Percentiles rank a stretch among this genome's conserved stretches.
phyloP scores from a whole-genome alignment of 2,888 invertebrate species.

The Thelaira solivaga region DNA sequence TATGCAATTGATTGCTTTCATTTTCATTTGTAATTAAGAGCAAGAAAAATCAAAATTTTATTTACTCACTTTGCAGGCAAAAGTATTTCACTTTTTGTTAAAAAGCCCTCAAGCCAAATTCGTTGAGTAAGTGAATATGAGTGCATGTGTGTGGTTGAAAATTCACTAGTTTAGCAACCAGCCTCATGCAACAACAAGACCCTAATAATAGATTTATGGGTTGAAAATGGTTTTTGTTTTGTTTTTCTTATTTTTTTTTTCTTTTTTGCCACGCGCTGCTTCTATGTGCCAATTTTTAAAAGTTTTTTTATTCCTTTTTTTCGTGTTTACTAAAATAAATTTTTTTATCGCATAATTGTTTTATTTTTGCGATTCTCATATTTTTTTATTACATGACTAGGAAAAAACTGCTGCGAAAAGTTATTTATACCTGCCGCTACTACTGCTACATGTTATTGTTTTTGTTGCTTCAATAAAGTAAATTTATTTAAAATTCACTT shows the following conservation, averaged over 20 bases:
- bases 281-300: constrained; percentile 43
- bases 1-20: not conserved
- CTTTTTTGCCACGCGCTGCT: constrained; percentile 54
- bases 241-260: too few relatives aligned
- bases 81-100: not conserved
- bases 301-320: not conserved
- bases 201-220: not conserved
- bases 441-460: not conserved
- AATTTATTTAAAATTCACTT: constrained; percentile 13
- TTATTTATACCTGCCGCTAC: not conserved
- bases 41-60: not conserved
- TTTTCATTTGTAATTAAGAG: not conserved
- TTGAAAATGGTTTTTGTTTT: not conserved
- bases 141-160: not conserved
- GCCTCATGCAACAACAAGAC: constrained; percentile 2
- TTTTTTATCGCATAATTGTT: not conserved
- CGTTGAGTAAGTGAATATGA: not conserved
- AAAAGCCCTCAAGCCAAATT: not conserved
- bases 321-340: constrained; percentile 1
- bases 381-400: constrained; percentile 3
- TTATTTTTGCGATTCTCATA: not conserved
- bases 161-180: too few relatives aligned
- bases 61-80: not conserved
- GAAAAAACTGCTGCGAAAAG: not conserved
- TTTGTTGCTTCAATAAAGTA: not conserved